Base-by-base conservation (phyloP, 2,888 invertebrate species). In the Lobophora halterata region DNA sequence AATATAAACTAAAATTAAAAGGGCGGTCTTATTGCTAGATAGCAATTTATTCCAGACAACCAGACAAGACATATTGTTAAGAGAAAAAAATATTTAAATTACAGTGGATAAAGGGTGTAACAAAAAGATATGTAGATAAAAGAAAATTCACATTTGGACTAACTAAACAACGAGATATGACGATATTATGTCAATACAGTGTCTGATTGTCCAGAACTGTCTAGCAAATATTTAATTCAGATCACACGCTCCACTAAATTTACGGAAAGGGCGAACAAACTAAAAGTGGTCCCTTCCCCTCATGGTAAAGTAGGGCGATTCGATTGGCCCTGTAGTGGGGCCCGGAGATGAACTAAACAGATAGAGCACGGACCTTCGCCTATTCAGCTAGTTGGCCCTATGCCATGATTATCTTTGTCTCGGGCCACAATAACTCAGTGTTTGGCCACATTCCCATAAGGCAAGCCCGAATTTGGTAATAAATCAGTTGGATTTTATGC, bases 281-380 rank as follows among this genome's bases (percentile, higher is more conserved):
- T 43, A 26, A 17, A 45, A 48, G 42, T 32, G 39, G 40, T 28
- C 31, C 36, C 43, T 40, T 23, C 28, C 24, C 13, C 40, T 43
- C 6, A 24, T 44, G 49, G 48, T 48, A 25, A 42, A 44, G 36
- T 46, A 42, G 41, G 18, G 11, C 36, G 42, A 49, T 50, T 37
- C 30, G 37, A 39, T 30, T 33, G 30, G 38, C 37, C 29, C 37
- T 32, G 29, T 33, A 35, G 41, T 18, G 17, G 14, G 31, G 11
- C 42, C 36, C 26, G n/a, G 11, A 45, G 55, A 58, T 58, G 44
- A 27, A 29, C 28, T 6, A 26, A 36, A 9, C 29, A 35, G 57
- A 55, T 58, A 51, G 44, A 40, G 41, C 57, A 57, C 52, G 56
- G 14, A 43, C 30, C 16, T 24, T 20, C 40, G 21, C 17, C 33